Conservation (phyloP, 2,888 invertebrate genomes). For the Phortica okadai region DNA sequence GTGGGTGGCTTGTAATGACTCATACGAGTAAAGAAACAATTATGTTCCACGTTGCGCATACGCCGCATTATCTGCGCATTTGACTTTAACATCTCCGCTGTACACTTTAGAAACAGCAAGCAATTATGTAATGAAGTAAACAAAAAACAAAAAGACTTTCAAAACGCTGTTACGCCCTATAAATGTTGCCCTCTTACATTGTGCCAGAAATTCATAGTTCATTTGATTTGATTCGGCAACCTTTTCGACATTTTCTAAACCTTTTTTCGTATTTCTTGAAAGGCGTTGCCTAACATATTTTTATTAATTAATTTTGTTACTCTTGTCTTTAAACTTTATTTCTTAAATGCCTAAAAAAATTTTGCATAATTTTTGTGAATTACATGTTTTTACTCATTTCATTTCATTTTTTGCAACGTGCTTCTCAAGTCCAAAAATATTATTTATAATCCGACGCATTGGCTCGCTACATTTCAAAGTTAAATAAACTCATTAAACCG, state of each 20-base stretch:
- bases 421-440: slow-evolving; percentile 55
- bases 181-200: too few relatives aligned
- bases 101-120: too few relatives aligned
- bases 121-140: too few relatives aligned
- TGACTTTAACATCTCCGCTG: not conserved
- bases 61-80: slow-evolving; percentile 24
- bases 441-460: slow-evolving; percentile 37
- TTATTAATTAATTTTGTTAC: slow-evolving; percentile 7
- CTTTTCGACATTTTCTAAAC: not conserved
- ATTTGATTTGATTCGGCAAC: not conserved
- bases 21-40: not conserved
- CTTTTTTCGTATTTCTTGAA: not conserved
- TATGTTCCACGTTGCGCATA: slow-evolving; percentile 4
- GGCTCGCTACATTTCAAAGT: slow-evolving; percentile 46
- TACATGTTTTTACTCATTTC: not conserved
- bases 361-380: not conserved
- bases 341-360: not conserved
- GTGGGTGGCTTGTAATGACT: slow-evolving; percentile 15
- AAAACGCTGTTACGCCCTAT: too few relatives aligned
- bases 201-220: too few relatives aligned
- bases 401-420: not conserved
- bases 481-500: slow-evolving; percentile 50
- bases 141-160: too few relatives aligned
- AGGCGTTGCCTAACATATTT: not conserved
- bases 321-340: not conserved